phyloP scores from a whole-genome alignment of 2,113 vertebrate species.

The Pholis gunnellus region DNA sequence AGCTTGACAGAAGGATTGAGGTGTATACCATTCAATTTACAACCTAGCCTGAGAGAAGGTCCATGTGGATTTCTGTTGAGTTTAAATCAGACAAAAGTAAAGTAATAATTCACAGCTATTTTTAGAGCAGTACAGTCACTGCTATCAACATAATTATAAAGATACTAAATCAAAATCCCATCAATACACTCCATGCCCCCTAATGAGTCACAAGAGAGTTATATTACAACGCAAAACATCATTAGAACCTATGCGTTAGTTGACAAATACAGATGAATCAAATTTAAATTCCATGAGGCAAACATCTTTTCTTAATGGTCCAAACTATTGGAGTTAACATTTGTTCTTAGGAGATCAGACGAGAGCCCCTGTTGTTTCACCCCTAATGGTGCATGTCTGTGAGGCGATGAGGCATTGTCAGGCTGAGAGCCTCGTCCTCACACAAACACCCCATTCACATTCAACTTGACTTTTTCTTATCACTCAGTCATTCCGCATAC shows the following conservation, averaged over 20 bases:
- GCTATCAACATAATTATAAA: slow-evolving; percentile 5
- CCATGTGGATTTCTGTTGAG: not conserved
- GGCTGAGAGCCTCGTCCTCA: slow-evolving; percentile 21
- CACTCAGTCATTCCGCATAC: not conserved
- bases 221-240: slow-evolving; percentile 33
- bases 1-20: slow-evolving; percentile 29
- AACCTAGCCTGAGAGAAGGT: slow-evolving; percentile 27
- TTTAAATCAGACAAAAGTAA: slow-evolving; percentile 1
- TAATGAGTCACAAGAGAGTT: slow-evolving; percentile 20
- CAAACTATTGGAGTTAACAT: slow-evolving; percentile 47
- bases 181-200: not conserved
- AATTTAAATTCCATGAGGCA: slow-evolving; percentile 31
- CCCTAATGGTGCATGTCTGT: slow-evolving; percentile 64
- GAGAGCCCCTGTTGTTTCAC: slow-evolving; percentile 47
- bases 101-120: not conserved
- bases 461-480: not conserved
- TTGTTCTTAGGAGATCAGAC: slow-evolving; percentile 45
- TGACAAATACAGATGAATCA: slow-evolving; percentile 30
- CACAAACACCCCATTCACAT: slow-evolving; percentile 7
- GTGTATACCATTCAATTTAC: slow-evolving; percentile 35
- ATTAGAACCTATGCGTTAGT: slow-evolving; percentile 13
- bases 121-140: slow-evolving; percentile 4
- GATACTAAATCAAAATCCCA: slow-evolving; percentile 10
- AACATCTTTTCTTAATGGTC: slow-evolving; percentile 51
- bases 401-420: slow-evolving; percentile 45